Evolutionary conservation across 2,113 vertebrate species (phyloP).

Genomic region (Rhea americana): DNA sequence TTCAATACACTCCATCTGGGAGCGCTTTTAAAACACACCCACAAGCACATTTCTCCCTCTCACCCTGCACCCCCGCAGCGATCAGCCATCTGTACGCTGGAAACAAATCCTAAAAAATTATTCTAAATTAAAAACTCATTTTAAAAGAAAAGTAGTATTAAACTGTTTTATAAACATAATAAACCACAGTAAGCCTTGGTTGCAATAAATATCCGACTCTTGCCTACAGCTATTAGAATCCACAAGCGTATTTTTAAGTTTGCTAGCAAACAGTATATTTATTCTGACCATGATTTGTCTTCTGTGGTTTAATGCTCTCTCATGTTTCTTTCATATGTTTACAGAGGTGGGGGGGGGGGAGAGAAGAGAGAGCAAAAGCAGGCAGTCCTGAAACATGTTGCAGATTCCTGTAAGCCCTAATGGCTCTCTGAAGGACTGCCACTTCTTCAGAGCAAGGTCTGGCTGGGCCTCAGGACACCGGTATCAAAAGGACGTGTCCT

Average conservation of each 20-base stretch:
- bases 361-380: constrained; percentile 17
- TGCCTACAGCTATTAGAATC: constrained; percentile 78
- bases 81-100: constrained; percentile 72
- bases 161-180: constrained; percentile 78
- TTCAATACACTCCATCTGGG: constrained; percentile 75
- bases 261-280: constrained; percentile 74
- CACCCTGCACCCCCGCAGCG: constrained; percentile 61
- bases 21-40: constrained; percentile 67
- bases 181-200: constrained; percentile 75
- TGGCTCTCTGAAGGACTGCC: constrained; percentile 36
- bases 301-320: constrained; percentile 72
- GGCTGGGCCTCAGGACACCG: neutral
- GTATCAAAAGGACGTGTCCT: neutral
- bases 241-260: constrained; percentile 75
- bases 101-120: constrained; percentile 74
- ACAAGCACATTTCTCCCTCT: constrained; percentile 69
- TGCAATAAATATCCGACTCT: constrained; percentile 76
- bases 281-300: constrained; percentile 75
- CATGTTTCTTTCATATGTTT: constrained; percentile 75
- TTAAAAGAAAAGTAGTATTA: constrained; percentile 79
- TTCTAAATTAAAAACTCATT: constrained; percentile 81
- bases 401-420: constrained; percentile 52
- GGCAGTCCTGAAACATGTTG: constrained; percentile 62
- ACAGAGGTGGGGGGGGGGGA: constrained; percentile 51
- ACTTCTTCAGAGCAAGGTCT: neutral